A percentile compares a stretch with the other conserved stretches of the same genome.
Conservation (phyloP, 1,140 invertebrate species). For the Nymphalis io region DNA sequence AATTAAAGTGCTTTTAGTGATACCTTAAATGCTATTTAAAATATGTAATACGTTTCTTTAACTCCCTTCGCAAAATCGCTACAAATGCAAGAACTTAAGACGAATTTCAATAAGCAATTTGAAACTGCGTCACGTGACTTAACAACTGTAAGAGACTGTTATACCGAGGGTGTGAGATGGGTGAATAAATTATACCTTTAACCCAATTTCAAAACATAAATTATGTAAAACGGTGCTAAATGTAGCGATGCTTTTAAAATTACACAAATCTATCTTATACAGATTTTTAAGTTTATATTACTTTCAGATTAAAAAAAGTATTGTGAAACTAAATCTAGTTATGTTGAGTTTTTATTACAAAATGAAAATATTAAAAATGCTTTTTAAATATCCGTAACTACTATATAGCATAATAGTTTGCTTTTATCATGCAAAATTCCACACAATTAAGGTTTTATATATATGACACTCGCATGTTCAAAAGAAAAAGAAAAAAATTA, state of each 20-base stretch:
- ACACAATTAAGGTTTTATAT: too few species aligned
- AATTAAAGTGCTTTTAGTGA: neutral
- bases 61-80: neutral
- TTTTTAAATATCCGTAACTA: too few species aligned
- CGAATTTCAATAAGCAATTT: conserved; percentile 13
- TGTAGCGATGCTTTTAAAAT: conserved; percentile 23
- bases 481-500: too few species aligned
- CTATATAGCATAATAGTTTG: too few species aligned
- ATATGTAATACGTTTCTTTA: neutral
- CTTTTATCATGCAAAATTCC: too few species aligned
- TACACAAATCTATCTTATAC: neutral
- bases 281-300: conserved; percentile 10
- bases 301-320: too few species aligned
- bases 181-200: conserved; percentile 29
- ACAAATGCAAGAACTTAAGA: neutral
- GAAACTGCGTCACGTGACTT: conserved; percentile 6
- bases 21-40: conserved; percentile 3
- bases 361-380: too few species aligned
- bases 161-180: conserved; percentile 13
- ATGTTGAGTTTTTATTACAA: too few species aligned
- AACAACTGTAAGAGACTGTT: conserved; percentile 8
- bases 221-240: conserved; percentile 27
- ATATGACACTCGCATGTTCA: too few species aligned
- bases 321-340: too few species aligned
- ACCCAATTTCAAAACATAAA: conserved; percentile 29